Evolutionary conservation across 2,888 invertebrate species (phyloP).

Genomic region (Cecidostiba fungosa): DNA sequence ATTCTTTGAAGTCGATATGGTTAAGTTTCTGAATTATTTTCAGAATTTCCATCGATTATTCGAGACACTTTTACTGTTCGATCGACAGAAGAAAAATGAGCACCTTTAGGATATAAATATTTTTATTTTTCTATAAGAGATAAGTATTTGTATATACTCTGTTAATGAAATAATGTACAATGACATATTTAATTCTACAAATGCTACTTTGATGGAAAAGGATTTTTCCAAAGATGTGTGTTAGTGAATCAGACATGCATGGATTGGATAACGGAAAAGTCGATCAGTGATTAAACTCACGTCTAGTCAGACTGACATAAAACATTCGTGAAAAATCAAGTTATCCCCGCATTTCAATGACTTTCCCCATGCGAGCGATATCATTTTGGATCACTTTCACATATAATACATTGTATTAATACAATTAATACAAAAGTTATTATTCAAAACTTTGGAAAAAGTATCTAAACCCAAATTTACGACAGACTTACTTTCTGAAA

Average conservation of each 20-base stretch:
- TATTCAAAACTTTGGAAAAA: too few relatives aligned
- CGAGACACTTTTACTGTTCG: background rate
- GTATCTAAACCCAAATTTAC: background rate
- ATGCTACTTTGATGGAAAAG: background rate
- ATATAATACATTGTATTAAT: too few relatives aligned
- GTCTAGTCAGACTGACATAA: slow-evolving; percentile 43
- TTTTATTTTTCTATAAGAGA: too few relatives aligned
- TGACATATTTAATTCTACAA: too few relatives aligned
- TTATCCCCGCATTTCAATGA: slow-evolving; percentile 31
- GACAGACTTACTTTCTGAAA: background rate
- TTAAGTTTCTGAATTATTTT: background rate
- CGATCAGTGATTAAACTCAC: slow-evolving; percentile 52
- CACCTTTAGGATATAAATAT: too few relatives aligned
- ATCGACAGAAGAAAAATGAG: too few relatives aligned
- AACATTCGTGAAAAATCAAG: background rate
- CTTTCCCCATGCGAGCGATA: background rate
- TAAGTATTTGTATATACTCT: too few relatives aligned
- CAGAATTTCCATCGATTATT: background rate
- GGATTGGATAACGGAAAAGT: background rate
- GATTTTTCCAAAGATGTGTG: background rate
- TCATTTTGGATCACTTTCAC: background rate
- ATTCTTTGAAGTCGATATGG: background rate
- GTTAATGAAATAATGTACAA: too few relatives aligned
- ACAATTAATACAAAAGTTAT: too few relatives aligned
- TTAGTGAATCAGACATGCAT: slow-evolving; percentile 21